Base-by-base conservation (phyloP, 53 echinoderm and acorn worm species). In the Echinometra lucunter region DNA sequence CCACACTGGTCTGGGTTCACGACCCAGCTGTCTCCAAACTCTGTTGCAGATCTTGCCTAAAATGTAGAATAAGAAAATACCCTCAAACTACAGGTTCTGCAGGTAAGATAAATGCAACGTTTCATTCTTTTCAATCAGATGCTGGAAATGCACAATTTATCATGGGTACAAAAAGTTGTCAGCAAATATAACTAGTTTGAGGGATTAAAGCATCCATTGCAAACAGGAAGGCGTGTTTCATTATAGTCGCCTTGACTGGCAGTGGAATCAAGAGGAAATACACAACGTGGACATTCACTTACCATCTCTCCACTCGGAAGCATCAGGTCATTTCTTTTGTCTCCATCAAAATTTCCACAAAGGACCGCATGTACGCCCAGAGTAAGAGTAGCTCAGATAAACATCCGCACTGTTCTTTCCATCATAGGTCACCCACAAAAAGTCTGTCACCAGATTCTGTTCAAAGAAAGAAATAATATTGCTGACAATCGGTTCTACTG, bases 281-380 rank as follows among this genome's bases (percentile, higher is more conserved):
- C 19, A 60, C 4, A 21, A 67, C 72, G 30, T 66, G n/a, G 32
- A 6, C 4, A 37, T 75, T 75, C 75, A 75, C 97, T 88, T 85
- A 97, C 97, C 96, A 78, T 40, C 90, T 83, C 75, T 92, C 96
- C 97, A n/a, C 56, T 94, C 17, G 49, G 95, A 42, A 91, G 55
- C 5, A 49, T 30, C 44, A 97, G 91, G 34, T 98, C 98, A 67
- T 98, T 97, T 35, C 58, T 37, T 40, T 35, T n/a, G 87, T 97
- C 94, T 30, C 96, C 96, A 87, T 98, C 97, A 66, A 95, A 97
- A 38, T 83, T 96, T 30, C 98, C 98, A 91, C 98, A 98, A 19
- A 98, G n/a, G 93, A 49, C 98, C 98, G 66, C 98, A 98, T 25
- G 95, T 95, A 44, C 94, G 93, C 70, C 96, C 96, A 91, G 90